Conservation (phyloP, 2,113 vertebrate species). For the Aix galericulata region DNA sequence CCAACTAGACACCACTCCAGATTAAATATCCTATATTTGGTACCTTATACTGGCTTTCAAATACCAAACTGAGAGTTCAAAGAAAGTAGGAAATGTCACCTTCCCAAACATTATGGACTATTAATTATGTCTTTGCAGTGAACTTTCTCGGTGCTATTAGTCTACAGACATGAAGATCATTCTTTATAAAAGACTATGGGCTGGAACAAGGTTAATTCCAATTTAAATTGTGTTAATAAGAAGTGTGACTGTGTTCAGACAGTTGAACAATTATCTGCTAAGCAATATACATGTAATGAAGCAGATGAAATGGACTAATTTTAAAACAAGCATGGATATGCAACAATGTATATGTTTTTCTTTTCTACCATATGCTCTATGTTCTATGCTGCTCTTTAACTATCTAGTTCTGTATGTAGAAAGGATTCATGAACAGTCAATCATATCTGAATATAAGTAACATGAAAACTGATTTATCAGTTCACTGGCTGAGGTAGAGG, state of each 20-base stretch:
- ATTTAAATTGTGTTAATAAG: slow-evolving; percentile 67
- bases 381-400: neutral
- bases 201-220: slow-evolving; percentile 69
- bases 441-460: neutral
- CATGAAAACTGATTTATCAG: neutral
- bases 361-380: neutral
- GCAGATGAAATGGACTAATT: slow-evolving; percentile 28
- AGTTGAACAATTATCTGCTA: slow-evolving; percentile 34
- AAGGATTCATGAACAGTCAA: neutral
- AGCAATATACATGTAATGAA: slow-evolving; percentile 35
- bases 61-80: slow-evolving; percentile 62
- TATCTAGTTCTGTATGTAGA: neutral
- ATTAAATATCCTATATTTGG: slow-evolving; percentile 59
- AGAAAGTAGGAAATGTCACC: slow-evolving; percentile 76
- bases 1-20: slow-evolving; percentile 53
- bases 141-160: slow-evolving; percentile 66
- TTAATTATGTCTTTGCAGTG: slow-evolving; percentile 69
- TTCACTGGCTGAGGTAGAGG: too few relatives aligned
- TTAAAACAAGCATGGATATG: neutral
- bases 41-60: slow-evolving; percentile 44
- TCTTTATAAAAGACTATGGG: slow-evolving; percentile 65
- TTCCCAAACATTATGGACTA: slow-evolving; percentile 69
- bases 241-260: slow-evolving; percentile 43
- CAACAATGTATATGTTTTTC: neutral
- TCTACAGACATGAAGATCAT: slow-evolving; percentile 59